Percentiles rank a stretch among this genome's conserved stretches.
Evolutionary conservation across 2,113 vertebrate genomes (phyloP).

Genomic region (Heteronetta atricapilla): DNA sequence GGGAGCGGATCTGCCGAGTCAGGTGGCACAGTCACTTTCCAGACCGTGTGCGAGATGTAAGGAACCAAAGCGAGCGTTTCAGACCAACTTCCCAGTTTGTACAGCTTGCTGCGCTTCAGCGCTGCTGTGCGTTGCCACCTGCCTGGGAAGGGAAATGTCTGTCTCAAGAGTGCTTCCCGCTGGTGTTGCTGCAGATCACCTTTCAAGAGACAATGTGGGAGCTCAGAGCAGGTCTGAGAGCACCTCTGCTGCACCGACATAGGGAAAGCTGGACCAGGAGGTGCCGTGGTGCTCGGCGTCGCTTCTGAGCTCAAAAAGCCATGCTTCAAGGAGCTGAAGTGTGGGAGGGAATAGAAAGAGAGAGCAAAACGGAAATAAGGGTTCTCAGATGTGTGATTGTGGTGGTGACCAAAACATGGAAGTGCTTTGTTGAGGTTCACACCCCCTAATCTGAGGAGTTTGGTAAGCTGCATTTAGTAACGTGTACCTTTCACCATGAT

Average conservation of each 20-base stretch:
- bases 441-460: not conserved
- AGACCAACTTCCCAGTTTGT: not conserved
- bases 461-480: not conserved
- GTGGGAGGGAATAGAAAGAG: slow-evolving; percentile 28
- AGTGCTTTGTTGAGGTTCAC: slow-evolving; percentile 2
- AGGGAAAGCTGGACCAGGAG: not conserved
- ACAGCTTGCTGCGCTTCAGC: not conserved
- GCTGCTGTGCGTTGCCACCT: not conserved
- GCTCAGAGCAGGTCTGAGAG: not conserved
- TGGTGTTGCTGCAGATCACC: not conserved
- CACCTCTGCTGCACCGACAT: not conserved
- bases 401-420: not conserved
- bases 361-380: not conserved
- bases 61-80: not conserved
- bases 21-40: not conserved
- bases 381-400: not conserved
- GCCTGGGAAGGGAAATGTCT: not conserved
- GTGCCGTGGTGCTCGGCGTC: not conserved
- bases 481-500: not conserved
- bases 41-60: not conserved
- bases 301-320: not conserved
- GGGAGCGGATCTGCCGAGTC: not conserved
- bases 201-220: not conserved
- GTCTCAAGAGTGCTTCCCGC: not conserved
- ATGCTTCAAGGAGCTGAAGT: slow-evolving; percentile 3